phyloP scores from a whole-genome alignment of 2,888 invertebrate genomes.

The Lissocephala sabroskyi region DNA sequence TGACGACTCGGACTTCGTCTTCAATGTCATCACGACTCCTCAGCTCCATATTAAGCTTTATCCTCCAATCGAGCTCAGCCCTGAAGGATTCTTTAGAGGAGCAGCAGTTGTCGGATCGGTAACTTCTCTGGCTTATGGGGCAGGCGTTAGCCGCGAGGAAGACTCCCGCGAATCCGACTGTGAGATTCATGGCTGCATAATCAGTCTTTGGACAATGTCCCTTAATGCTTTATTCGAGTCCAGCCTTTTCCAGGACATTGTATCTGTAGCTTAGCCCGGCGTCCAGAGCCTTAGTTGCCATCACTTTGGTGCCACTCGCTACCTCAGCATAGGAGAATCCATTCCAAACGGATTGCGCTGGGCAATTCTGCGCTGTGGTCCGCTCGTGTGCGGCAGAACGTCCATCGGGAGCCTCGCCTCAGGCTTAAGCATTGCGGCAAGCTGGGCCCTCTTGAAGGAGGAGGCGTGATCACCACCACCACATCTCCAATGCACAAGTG shows the following conservation, averaged over 20 bases:
- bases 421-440: no score
- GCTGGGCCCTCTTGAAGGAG: no score
- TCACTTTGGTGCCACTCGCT: no score
- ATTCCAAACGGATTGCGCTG: no score
- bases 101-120: neutral
- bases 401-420: no score
- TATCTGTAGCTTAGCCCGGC: no score
- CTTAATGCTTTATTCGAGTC: neutral
- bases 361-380: no score
- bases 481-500: no score
- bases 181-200: neutral
- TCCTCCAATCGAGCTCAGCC: conserved; percentile 1
- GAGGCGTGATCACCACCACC: no score
- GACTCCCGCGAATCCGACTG: conserved; percentile 9
- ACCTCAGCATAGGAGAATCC: no score
- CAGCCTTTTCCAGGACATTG: conserved; percentile 3
- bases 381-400: no score
- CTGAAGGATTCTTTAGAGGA: neutral
- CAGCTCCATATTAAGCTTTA: conserved; percentile 3
- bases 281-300: no score
- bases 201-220: conserved; percentile 5
- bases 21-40: conserved; percentile 9
- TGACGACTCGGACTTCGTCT: neutral
- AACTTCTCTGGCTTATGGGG: neutral
- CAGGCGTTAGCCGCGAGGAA: neutral